Base-by-base conservation (phyloP, 1,140 invertebrate genomes). In the Pristionchus pacificus region DNA sequence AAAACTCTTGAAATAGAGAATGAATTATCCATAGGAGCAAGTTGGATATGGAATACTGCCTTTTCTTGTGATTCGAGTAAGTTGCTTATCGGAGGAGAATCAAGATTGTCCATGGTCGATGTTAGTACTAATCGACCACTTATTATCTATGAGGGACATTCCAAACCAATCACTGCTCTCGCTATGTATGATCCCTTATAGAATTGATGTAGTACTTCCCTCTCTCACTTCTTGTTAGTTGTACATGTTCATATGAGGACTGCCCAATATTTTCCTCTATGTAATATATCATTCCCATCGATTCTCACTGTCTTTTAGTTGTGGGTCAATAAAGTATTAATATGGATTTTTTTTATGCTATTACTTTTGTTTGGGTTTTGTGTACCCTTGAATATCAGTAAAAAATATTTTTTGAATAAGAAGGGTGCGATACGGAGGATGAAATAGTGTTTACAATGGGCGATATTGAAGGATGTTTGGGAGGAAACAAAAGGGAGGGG, bases 151-250 rank as follows among this genome's bases (percentile, higher is more conserved):
- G 60, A 66, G 59, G 79, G 79, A 15, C 79, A 80, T 69, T 55
- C 65, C 2, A 71, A 78, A 58, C 74, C 69, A 6, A 79, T 80
- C 49, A 82, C 79, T 31, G 77, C 79, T 28, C 78, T 80, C 74
- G 69, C 78, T 32, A 78, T 82, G 49, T 63, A 67, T 38, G 79
- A 80, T 64, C 28, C 61, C 25, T 10, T 57, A 32, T 58, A 74
- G 33, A 28, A 71, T 62, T 10, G 74, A 28, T 58, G 6, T 28
- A 6, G 14, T 27, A 60, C 6, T 24, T 24, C 38, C 19, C 19
- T 49, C 19, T 49, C 6, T 19, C 38, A 49, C 38, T 49, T 19
- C 19, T 49, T 49, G 6, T 49, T 19, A 49, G 38, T 6, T 49
- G 6, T 6, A 10, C 38, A 10, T 10, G 38, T 49, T 19, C 6